Base-by-base conservation (phyloP, 2,888 invertebrate species). In the Pollenia griseotomentosa region DNA sequence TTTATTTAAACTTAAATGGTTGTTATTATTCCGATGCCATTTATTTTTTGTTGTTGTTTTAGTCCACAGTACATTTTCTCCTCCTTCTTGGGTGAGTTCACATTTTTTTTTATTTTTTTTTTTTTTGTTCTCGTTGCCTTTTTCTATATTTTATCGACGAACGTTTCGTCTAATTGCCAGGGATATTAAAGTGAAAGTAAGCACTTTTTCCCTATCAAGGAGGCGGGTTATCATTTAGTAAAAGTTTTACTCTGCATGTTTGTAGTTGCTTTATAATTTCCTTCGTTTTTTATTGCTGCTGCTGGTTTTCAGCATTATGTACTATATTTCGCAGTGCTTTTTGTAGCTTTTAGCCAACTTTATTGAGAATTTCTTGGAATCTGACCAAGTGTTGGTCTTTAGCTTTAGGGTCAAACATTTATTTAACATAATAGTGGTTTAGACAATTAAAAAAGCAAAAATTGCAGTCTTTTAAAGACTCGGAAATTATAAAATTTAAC, bases 141-240 rank as follows among this genome's bases (percentile, higher is more conserved):
- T n/a, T 46, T 55, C 40, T 65, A 6, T 77, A 57, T 57, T 77
- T 78, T 48, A 65, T 57, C 65, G 57, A 10, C n/a, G 55, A 66
- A 61, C 12, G 68, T 83, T 80, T 59, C 75, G 23, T 65, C 53
- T 86, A 75, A 79, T 80, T 83, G 79, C 44, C 70, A 65, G 83
- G 79, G 48, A 66, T 71, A 80, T 75, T 75, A 80, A 83, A 83
- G 86, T 83, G 79, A 86, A 83, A 83, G 74, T 79, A 79, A 80
- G 55, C 70, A 55, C 70, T 71, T 81, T 80, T 57, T 59, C 14
- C 16, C 12, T 48, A 33, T 14, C n/a, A 11, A 53, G 7, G 8
- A 71, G 23, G 40, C 55, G 65, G 65, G 44, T 65, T 53, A 59
- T 80, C 70, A 79, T 79, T 79, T 59, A 79, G 61, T 68, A 68